Percentiles rank a stretch among this genome's conserved stretches.
phyloP scores from a whole-genome alignment of 1,140 invertebrate genomes.

The Hycleus phaleratus region DNA sequence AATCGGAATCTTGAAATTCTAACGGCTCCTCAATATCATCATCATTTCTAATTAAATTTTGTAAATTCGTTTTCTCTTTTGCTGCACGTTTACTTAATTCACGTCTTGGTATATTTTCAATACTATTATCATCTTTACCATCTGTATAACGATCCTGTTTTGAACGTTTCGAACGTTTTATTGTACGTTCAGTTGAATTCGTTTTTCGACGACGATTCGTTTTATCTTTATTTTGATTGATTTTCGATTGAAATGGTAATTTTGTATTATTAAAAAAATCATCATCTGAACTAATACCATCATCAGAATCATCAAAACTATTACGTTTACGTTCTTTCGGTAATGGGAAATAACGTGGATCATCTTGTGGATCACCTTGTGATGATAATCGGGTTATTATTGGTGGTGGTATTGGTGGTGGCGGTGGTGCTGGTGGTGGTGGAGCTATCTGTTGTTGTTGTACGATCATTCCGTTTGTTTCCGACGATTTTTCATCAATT shows the following conservation, averaged over 20 bases:
- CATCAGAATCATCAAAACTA: conserved; percentile 59
- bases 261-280: conserved; percentile 45
- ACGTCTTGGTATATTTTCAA: conserved; percentile 44
- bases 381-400: conserved; percentile 32
- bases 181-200: neutral
- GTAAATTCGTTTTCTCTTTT: conserved; percentile 50
- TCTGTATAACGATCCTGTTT: conserved; percentile 12
- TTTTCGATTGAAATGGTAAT: neutral
- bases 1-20: conserved; percentile 56
- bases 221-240: conserved; percentile 25
- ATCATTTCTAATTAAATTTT: conserved; percentile 44
- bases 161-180: neutral
- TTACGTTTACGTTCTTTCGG: conserved; percentile 61
- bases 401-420: conserved; percentile 35
- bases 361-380: conserved; percentile 51
- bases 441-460: neutral
- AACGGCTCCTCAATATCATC: conserved; percentile 45
- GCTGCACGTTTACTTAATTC: conserved; percentile 57
- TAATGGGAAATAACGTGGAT: conserved; percentile 64
- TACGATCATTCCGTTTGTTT: conserved; percentile 29
- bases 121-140: conserved; percentile 14
- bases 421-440: conserved; percentile 23
- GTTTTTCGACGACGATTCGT: neutral
- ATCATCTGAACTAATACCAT: conserved; percentile 55
- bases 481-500: conserved; percentile 12